Evolutionary conservation across 2,888 invertebrate species (phyloP).

Genomic region (Busseola fusca): DNA sequence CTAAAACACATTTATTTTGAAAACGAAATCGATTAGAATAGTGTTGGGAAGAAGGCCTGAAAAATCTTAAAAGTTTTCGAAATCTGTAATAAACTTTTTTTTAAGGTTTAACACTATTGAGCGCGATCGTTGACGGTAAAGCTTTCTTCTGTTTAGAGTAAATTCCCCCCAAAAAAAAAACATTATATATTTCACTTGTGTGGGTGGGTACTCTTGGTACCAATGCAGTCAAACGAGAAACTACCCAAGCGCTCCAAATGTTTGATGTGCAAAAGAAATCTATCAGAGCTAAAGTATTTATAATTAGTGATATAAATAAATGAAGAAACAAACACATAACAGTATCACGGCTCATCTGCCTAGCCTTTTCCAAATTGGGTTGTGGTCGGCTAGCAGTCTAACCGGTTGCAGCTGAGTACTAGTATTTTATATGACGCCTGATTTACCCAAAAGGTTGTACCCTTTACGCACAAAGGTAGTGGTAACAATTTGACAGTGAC

Average conservation of each 20-base stretch:
- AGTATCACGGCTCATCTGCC: no score
- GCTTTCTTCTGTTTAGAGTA: no score
- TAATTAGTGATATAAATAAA: no score
- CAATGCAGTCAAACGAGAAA: neutral
- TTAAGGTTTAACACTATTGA: no score
- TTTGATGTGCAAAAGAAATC: neutral
- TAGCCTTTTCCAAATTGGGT: no score
- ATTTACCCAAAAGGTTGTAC: neutral
- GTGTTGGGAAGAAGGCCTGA: neutral
- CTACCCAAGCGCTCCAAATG: neutral
- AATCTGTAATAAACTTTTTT: neutral
- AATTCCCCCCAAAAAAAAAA: no score
- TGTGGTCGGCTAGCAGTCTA: no score
- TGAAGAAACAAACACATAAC: neutral
- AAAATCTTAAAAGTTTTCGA: neutral
- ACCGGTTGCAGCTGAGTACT: no score
- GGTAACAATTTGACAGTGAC: neutral
- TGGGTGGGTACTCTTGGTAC: no score
- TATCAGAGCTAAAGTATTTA: no score
- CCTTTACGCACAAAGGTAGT: neutral
- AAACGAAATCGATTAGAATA: constrained; percentile 1
- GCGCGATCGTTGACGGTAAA: no score
- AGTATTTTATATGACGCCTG: neutral
- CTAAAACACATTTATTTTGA: constrained; percentile 20
- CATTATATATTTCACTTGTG: neutral